A percentile compares a stretch with the other conserved stretches of the same genome.
phyloP scores from a whole-genome alignment of 2,888 invertebrate species.

The Oscheius onirici region DNA sequence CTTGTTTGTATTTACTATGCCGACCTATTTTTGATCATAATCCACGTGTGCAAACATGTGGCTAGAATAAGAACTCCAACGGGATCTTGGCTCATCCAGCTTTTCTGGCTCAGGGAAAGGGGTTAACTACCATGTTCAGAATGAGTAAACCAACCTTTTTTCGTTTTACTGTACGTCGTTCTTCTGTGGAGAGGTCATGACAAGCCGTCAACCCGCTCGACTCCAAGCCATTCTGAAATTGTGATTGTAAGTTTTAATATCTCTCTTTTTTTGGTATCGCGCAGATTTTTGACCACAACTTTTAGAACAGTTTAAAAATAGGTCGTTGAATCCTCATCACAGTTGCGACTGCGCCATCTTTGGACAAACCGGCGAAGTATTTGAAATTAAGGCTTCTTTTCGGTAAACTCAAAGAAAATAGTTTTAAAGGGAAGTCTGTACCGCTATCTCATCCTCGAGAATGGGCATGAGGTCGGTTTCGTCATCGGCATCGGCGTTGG shows the following conservation, averaged over 20 bases:
- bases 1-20: too few relatives aligned
- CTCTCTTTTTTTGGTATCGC: background rate
- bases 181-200: constrained; percentile 24
- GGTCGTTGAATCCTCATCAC: too few relatives aligned
- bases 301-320: too few relatives aligned
- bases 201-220: constrained; percentile 26
- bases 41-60: too few relatives aligned
- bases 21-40: too few relatives aligned
- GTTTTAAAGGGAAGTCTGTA: background rate
- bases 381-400: too few relatives aligned
- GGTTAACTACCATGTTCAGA: background rate
- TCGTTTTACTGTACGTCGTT: constrained; percentile 3
- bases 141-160: constrained; percentile 11
- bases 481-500: constrained; percentile 20
- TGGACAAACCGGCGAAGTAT: too few relatives aligned
- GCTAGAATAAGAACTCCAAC: too few relatives aligned
- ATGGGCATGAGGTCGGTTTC: constrained; percentile 25
- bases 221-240: constrained; percentile 32
- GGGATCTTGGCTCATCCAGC: too few relatives aligned
- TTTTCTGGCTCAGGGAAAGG: too few relatives aligned
- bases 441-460: constrained; percentile 27
- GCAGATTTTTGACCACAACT: background rate
- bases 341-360: background rate
- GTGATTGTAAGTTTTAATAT: background rate
- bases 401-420: too few relatives aligned